These are phyloP conservation scores for Sialis fuliginosa DNA, from an alignment of 2,888 invertebrate genomes.

Conservation along the genomic window DNA sequence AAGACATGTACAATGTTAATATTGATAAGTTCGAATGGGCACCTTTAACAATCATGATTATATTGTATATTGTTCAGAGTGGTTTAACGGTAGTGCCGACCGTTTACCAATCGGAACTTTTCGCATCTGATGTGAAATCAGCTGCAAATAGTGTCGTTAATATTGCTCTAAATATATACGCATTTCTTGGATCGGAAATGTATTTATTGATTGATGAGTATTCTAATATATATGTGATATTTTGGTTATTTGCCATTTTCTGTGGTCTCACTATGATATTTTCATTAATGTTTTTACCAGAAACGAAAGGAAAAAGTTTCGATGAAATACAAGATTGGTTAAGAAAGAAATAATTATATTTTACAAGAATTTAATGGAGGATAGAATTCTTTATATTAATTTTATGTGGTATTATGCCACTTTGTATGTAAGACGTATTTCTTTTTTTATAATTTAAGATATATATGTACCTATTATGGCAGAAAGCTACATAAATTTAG, in stretches of 20 bases:
- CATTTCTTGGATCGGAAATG: slow-evolving; percentile 21
- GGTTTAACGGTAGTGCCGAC: slow-evolving; percentile 26
- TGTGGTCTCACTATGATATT: slow-evolving; percentile 17
- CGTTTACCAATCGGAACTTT: slow-evolving; percentile 24
- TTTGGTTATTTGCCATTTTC: slow-evolving; percentile 19
- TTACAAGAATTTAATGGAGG: no score
- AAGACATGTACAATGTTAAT: slow-evolving; percentile 16
- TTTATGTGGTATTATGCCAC: no score
- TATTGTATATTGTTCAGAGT: slow-evolving; percentile 23
- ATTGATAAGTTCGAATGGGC: slow-evolving; percentile 19
- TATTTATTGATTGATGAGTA: slow-evolving; percentile 17
- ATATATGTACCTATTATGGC: no score
- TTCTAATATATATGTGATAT: slow-evolving; percentile 18
- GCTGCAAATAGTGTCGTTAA: slow-evolving; percentile 28
- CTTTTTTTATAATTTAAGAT: no score
- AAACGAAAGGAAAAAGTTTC: slow-evolving; percentile 14
- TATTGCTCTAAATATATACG: slow-evolving; percentile 22
- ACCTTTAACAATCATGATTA: slow-evolving; percentile 21
- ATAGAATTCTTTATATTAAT: no score
- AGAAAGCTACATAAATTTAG: no score
- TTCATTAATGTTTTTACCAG: slow-evolving; percentile 19
- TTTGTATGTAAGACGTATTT: no score
- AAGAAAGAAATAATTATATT: slow-evolving; percentile 7
- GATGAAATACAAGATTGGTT: slow-evolving; percentile 18
- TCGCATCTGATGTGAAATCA: slow-evolving; percentile 28